A percentile compares a stretch with the other conserved stretches of the same genome.
Conservation (phyloP, 2,797 vertebrate genomes). For the Varecia variegata region DNA sequence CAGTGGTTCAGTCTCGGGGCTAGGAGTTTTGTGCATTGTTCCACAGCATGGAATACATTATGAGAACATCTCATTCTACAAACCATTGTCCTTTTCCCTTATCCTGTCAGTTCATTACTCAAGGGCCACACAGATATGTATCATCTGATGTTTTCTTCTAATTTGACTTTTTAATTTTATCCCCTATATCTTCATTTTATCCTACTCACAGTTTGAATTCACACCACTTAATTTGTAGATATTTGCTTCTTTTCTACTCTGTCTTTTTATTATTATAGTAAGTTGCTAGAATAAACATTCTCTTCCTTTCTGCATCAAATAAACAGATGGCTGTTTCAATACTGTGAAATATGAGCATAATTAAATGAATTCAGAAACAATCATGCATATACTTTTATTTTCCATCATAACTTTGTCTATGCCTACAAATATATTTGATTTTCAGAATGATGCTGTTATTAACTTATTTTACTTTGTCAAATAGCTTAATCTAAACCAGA, state of each 20-base stretch:
- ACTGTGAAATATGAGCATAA: constrained; percentile 44
- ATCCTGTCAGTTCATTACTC: neutral
- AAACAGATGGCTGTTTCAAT: constrained; percentile 54
- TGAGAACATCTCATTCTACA: neutral
- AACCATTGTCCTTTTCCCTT: neutral
- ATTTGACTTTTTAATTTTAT: neutral
- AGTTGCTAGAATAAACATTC: constrained; percentile 47
- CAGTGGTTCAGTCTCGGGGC: neutral
- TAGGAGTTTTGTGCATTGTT: neutral
- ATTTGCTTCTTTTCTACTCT: neutral
- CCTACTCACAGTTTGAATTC: neutral
- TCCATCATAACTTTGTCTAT: neutral
- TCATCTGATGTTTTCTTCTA: neutral
- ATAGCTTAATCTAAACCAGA: neutral
- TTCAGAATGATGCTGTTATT: neutral
- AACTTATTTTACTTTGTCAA: neutral
- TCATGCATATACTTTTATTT: constrained; percentile 20
- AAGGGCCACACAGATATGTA: neutral
- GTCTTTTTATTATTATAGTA: constrained; percentile 37
- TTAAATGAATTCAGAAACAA: constrained; percentile 45
- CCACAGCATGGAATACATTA: neutral
- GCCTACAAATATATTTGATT: neutral
- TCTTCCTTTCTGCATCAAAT: constrained; percentile 40
- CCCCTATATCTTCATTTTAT: neutral
- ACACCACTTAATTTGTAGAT: neutral